Evolutionary conservation across 2,888 invertebrate species (phyloP).

Genomic region (Phaonia tiefii): DNA sequence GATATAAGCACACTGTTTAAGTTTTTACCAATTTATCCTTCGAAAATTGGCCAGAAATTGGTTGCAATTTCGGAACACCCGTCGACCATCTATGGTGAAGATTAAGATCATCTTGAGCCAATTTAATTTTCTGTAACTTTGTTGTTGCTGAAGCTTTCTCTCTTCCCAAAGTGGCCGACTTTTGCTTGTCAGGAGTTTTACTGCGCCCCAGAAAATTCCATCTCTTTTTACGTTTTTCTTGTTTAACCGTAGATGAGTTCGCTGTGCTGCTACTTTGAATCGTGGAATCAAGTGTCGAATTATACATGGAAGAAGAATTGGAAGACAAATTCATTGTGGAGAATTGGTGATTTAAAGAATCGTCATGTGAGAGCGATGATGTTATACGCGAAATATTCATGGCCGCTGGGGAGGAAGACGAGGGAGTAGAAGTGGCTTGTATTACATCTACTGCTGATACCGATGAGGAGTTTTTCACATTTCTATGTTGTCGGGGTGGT

Average conservation of each 20-base stretch:
- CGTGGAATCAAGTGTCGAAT: constrained; percentile 75
- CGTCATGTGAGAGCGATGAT: constrained; percentile 66
- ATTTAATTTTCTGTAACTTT: constrained; percentile 76
- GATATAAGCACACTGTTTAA: background rate
- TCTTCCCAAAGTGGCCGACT: constrained; percentile 87
- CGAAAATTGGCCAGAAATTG: constrained; percentile 88
- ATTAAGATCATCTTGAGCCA: constrained; percentile 81
- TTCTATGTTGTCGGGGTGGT: constrained; percentile 75
- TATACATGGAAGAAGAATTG: constrained; percentile 78
- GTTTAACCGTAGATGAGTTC: constrained; percentile 75
- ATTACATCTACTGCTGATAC: constrained; percentile 69
- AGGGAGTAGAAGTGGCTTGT: constrained; percentile 64
- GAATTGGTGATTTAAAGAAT: constrained; percentile 74
- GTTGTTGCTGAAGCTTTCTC: constrained; percentile 81
- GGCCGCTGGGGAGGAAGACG: constrained; percentile 31
- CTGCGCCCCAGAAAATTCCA: constrained; percentile 87
- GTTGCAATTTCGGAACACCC: constrained; percentile 86
- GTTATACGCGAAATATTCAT: constrained; percentile 46
- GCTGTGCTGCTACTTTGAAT: constrained; percentile 61
- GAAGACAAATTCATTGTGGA: constrained; percentile 77
- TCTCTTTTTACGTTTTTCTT: constrained; percentile 84
- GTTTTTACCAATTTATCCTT: constrained; percentile 88
- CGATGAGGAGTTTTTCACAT: constrained; percentile 72
- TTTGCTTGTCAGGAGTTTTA: constrained; percentile 82
- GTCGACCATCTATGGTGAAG: constrained; percentile 87